These are phyloP conservation scores for Vimba vimba DNA, from an alignment of 2,113 vertebrate genomes.

Conservation along the genomic window DNA sequence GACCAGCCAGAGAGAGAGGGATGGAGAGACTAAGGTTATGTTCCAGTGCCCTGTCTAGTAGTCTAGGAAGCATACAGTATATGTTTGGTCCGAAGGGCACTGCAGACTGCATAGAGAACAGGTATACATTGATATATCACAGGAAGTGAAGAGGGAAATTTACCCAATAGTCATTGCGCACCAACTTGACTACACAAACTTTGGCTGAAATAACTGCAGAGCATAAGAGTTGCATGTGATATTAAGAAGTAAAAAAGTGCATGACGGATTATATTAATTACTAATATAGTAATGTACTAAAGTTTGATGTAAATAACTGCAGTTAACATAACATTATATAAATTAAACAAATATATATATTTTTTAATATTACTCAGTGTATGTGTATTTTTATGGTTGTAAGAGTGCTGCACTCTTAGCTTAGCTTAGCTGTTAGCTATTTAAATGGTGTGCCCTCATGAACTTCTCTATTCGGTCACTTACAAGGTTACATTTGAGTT, in stretches of 20 bases:
- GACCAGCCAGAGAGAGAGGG: constrained; percentile 33
- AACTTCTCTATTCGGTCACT: neutral
- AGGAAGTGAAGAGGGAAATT: neutral
- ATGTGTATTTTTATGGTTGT: neutral
- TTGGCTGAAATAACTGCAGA: neutral
- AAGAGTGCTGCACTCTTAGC: neutral
- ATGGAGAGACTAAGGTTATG: constrained; percentile 14
- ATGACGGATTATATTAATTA: neutral
- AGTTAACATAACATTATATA: neutral
- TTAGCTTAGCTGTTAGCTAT: neutral
- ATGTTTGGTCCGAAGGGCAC: neutral
- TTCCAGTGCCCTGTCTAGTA: neutral
- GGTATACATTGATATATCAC: neutral
- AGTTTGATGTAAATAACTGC: neutral
- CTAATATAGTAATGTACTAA: neutral
- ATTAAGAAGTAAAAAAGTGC: neutral
- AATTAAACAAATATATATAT: neutral
- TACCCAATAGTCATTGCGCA: neutral
- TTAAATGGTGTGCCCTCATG: neutral
- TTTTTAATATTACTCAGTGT: neutral
- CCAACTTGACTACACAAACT: neutral
- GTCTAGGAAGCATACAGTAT: neutral
- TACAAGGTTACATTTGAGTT: neutral
- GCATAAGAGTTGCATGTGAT: neutral
- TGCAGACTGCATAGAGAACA: neutral